Conservation (phyloP, 2,888 invertebrate species). For the Neoaliturus tenellus region DNA sequence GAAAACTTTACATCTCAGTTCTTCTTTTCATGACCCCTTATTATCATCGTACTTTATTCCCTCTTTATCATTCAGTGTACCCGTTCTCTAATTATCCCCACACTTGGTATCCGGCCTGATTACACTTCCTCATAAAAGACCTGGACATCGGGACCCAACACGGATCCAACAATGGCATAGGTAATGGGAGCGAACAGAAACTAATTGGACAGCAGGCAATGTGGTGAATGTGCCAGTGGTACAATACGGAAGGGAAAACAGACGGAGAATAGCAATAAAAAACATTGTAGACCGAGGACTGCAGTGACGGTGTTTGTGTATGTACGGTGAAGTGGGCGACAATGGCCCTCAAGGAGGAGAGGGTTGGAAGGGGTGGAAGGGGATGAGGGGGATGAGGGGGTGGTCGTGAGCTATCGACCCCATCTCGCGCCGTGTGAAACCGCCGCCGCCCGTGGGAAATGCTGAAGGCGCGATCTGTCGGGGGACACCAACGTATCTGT, state of each 20-base stretch:
- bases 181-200: slow-evolving; percentile 20
- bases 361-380: not conserved
- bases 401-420: slow-evolving; percentile 42
- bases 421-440: not conserved
- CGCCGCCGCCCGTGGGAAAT: not conserved
- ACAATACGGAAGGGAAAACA: not conserved
- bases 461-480: too few relatives aligned
- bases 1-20: too few relatives aligned
- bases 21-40: too few relatives aligned
- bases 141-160: not conserved
- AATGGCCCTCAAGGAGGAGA: not conserved
- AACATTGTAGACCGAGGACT: not conserved
- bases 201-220: slow-evolving; percentile 19
- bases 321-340: not conserved
- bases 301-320: not conserved
- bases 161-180: slow-evolving; percentile 1
- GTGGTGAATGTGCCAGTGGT: not conserved
- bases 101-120: too few relatives aligned
- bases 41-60: too few relatives aligned
- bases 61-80: too few relatives aligned
- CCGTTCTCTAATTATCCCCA: too few relatives aligned
- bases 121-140: too few relatives aligned
- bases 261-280: not conserved
- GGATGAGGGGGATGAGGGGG: not conserved
- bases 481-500: too few relatives aligned